These are phyloP conservation scores for Leucania comma DNA, from an alignment of 2,888 invertebrate species.

Conservation along the genomic window DNA sequence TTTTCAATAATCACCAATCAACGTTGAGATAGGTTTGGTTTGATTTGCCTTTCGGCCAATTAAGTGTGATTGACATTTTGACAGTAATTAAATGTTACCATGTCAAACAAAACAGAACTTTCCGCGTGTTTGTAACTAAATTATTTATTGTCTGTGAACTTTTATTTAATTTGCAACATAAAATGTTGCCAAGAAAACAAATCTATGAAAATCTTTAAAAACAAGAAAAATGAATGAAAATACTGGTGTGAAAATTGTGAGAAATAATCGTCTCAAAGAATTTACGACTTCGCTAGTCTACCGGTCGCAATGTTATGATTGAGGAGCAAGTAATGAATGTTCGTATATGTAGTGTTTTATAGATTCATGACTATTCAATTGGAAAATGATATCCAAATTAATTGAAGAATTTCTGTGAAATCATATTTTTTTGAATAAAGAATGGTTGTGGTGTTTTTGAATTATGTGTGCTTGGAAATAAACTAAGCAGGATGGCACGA, in stretches of 20 bases:
- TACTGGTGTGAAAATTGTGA: conserved; percentile 23
- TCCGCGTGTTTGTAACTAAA: conserved; percentile 36
- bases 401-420: conserved; percentile 27
- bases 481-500: conserved; percentile 89
- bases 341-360: conserved; percentile 21
- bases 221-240: conserved; percentile 61
- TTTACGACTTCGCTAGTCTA: conserved; percentile 2
- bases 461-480: conserved; percentile 62
- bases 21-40: conserved; percentile 6
- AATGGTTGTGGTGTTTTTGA: conserved; percentile 54
- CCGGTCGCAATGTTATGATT: conserved; percentile 39
- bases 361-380: conserved; percentile 13
- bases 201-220: conserved; percentile 50
- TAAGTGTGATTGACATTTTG: conserved; percentile 38
- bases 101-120: conserved; percentile 12
- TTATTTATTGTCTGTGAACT: conserved; percentile 41
- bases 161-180: conserved; percentile 34
- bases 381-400: conserved; percentile 39
- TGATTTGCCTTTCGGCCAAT: conserved; percentile 29
- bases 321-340: conserved; percentile 16
- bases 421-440: conserved; percentile 15
- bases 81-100: conserved; percentile 55
- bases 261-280: conserved; percentile 15
- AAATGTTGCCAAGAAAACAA: conserved; percentile 54
- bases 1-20: conserved; percentile 27